A percentile compares a stretch with the other conserved stretches of the same genome.
phyloP scores from a whole-genome alignment of 2,113 vertebrate genomes.

The Sceloporus tristichus region DNA sequence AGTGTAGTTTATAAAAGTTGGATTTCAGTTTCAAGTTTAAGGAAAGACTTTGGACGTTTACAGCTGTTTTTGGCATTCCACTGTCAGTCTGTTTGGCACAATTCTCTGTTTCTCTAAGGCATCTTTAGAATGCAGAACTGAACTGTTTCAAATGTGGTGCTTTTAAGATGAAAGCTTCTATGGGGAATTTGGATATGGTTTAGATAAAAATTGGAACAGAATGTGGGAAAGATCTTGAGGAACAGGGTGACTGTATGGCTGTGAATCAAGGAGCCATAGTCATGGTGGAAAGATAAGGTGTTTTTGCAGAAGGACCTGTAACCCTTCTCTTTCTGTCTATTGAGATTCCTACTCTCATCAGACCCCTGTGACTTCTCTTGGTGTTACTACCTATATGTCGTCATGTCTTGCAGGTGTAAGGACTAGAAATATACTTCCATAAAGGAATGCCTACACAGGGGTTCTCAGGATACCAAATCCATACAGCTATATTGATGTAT shows the following conservation, averaged over 20 bases:
- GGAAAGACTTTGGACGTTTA: background rate
- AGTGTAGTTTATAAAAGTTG: background rate
- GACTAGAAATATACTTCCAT: background rate
- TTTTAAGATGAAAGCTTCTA: background rate
- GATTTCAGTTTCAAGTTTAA: background rate
- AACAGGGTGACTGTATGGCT: background rate
- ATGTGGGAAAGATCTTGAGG: background rate
- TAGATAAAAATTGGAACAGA: background rate
- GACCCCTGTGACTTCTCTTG: no score
- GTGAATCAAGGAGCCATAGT: background rate
- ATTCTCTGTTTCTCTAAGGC: background rate
- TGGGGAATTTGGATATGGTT: background rate
- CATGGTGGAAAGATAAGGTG: no score
- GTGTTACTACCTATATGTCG: no score
- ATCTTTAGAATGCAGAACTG: background rate
- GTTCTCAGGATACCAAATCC: background rate
- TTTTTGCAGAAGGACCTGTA: no score
- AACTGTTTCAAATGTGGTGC: background rate
- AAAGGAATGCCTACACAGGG: background rate
- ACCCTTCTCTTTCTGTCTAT: no score
- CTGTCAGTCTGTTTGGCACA: background rate
- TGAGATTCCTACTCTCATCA: no score
- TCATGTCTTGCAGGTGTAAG: background rate
- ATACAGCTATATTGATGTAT: background rate
- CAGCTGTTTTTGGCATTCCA: background rate